A percentile compares a stretch with the other conserved stretches of the same genome.
Evolutionary conservation across 2,888 invertebrate genomes (phyloP).

Genomic region (Augochlorella aurata): DNA sequence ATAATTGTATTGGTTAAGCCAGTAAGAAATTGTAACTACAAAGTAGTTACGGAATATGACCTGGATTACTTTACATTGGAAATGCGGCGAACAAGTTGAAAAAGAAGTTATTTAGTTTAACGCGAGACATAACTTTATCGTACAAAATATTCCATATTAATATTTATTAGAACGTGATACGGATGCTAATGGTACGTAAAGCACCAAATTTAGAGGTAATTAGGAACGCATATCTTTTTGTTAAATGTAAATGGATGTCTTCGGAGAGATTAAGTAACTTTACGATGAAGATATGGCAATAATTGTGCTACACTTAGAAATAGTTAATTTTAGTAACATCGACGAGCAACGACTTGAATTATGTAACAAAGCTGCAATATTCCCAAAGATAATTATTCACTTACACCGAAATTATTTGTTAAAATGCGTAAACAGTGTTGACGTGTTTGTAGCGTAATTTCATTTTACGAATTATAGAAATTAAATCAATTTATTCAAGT

Average conservation of each 20-base stretch:
- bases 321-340: neutral
- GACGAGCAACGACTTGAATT: neutral
- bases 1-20: no score
- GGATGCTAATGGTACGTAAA: neutral
- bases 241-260: neutral
- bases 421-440: neutral
- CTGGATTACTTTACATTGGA: neutral
- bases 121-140: neutral
- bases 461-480: neutral
- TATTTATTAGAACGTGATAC: neutral
- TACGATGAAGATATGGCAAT: neutral
- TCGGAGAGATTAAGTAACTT: neutral
- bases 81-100: neutral
- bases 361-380: neutral
- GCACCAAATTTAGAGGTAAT: neutral
- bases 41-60: no score
- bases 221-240: neutral
- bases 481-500: no score
- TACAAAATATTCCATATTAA: neutral
- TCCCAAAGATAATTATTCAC: neutral
- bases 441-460: neutral
- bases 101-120: neutral
- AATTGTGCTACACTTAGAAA: neutral
- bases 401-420: neutral
- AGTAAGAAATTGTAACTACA: no score